Conservation (phyloP, 2,797 vertebrate species). For the Threskiornis aethiopicus region DNA sequence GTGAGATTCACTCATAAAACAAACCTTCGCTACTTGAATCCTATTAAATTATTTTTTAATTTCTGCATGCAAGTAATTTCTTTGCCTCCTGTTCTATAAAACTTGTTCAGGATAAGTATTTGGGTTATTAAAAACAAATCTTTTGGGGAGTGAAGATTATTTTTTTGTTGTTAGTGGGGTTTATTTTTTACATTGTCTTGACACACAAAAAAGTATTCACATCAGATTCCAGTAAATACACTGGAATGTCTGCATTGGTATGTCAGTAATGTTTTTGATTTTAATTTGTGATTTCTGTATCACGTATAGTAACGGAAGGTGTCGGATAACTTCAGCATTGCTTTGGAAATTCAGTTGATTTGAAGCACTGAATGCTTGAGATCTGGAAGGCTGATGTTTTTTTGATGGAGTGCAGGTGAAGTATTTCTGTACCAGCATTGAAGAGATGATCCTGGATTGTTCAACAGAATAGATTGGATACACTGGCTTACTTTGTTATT, state of each 20-base stretch:
- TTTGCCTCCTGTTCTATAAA: conserved; percentile 51
- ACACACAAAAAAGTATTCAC: background rate
- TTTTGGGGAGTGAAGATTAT: background rate
- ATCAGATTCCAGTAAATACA: background rate
- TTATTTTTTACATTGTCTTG: background rate
- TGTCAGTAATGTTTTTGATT: conserved; percentile 37
- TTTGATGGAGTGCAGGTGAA: background rate
- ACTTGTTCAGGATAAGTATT: conserved; percentile 37
- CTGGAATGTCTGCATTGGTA: conserved; percentile 9
- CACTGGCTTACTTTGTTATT: conserved; percentile 63
- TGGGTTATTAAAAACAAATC: background rate
- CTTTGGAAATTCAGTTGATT: conserved; percentile 33
- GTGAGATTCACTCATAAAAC: conserved; percentile 43
- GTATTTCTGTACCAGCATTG: conserved; percentile 1
- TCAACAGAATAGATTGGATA: conserved; percentile 50
- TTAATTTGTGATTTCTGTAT: conserved; percentile 17
- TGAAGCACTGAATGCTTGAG: conserved; percentile 23
- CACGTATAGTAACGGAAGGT: background rate
- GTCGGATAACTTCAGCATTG: background rate
- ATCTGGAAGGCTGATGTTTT: background rate
- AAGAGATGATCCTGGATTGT: conserved; percentile 62
- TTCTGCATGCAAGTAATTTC: conserved; percentile 62
- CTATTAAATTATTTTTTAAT: conserved; percentile 55
- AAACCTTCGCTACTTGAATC: conserved; percentile 53
- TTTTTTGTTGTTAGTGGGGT: background rate